Conservation (phyloP, 1,140 invertebrate genomes). For the Vollenhovia emeryi region DNA sequence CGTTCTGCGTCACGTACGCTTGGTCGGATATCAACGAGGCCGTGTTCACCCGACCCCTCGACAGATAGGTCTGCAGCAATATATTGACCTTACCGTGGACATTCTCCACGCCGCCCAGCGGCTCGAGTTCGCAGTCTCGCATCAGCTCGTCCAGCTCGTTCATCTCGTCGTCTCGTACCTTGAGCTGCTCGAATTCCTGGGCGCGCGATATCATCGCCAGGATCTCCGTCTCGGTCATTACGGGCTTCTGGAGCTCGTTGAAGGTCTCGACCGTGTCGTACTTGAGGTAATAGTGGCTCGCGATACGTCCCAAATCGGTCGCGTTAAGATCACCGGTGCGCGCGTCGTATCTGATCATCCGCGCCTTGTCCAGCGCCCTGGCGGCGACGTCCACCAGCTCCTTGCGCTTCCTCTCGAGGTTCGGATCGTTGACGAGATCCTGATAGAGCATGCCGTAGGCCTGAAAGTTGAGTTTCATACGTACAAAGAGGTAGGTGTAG, state of each 20-base stretch:
- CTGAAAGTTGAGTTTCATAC: slow-evolving; percentile 97
- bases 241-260: slow-evolving; percentile 91
- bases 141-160: slow-evolving; percentile 93
- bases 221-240: slow-evolving; percentile 95
- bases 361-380: slow-evolving; percentile 94
- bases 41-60: slow-evolving; percentile 91
- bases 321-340: slow-evolving; percentile 93
- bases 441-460: slow-evolving; percentile 94
- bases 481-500: slow-evolving; percentile 98
- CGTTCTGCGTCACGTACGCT: slow-evolving; percentile 97
- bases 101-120: slow-evolving; percentile 94
- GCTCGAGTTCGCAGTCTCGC: slow-evolving; percentile 90
- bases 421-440: slow-evolving; percentile 91
- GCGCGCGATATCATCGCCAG: slow-evolving; percentile 95
- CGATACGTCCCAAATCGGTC: slow-evolving; percentile 97
- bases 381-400: slow-evolving; percentile 93
- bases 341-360: slow-evolving; percentile 97
- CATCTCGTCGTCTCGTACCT: slow-evolving; percentile 98
- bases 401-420: slow-evolving; percentile 89
- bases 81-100: slow-evolving; percentile 99
- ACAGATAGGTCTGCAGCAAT: slow-evolving; percentile 96
- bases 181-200: slow-evolving; percentile 98
- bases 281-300: slow-evolving; percentile 99
- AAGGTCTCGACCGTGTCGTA: slow-evolving; percentile 98
- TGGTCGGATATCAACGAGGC: slow-evolving; percentile 97